Percentiles rank a stretch among this genome's conserved stretches.
Conservation (phyloP, 1,140 invertebrate species). For the Heliconius hewitsoni region DNA sequence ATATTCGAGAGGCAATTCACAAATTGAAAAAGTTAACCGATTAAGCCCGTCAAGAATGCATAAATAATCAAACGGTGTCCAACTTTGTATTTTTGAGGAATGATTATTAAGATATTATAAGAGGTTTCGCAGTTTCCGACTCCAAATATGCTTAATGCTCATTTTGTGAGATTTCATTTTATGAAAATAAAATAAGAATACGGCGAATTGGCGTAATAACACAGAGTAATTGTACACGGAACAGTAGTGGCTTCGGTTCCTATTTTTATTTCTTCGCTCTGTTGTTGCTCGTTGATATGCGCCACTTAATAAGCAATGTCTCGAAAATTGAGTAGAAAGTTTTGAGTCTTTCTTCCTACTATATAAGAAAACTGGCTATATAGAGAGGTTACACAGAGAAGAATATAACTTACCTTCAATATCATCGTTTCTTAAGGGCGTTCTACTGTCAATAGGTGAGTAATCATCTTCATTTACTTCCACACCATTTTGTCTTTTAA, state of each 20-base stretch:
- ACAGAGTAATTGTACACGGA: background rate
- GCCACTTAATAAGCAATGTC: background rate
- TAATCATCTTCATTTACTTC: constrained; percentile 55
- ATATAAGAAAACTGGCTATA: no score
- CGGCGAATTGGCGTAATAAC: background rate
- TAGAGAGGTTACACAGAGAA: background rate
- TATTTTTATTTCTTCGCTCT: background rate
- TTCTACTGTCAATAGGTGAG: constrained; percentile 42
- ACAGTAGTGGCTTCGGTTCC: background rate
- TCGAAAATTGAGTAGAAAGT: background rate
- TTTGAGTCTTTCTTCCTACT: no score
- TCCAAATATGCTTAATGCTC: background rate
- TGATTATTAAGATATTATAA: constrained; percentile 7
- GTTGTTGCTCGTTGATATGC: background rate
- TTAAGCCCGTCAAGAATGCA: constrained; percentile 23
- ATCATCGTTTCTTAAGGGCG: constrained; percentile 51
- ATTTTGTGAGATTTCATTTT: background rate
- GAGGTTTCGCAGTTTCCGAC: background rate
- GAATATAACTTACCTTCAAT: constrained; percentile 44
- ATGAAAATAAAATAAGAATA: background rate
- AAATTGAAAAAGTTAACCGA: constrained; percentile 23
- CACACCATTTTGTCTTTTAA: constrained; percentile 56
- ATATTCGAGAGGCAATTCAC: constrained; percentile 23
- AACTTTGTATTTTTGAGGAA: constrained; percentile 17
- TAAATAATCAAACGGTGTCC: constrained; percentile 21